A percentile compares a stretch with the other conserved stretches of the same genome.
These are phyloP conservation scores for Diachasma alloeum DNA, from an alignment of 1,140 invertebrate genomes.

Conservation along the genomic window DNA sequence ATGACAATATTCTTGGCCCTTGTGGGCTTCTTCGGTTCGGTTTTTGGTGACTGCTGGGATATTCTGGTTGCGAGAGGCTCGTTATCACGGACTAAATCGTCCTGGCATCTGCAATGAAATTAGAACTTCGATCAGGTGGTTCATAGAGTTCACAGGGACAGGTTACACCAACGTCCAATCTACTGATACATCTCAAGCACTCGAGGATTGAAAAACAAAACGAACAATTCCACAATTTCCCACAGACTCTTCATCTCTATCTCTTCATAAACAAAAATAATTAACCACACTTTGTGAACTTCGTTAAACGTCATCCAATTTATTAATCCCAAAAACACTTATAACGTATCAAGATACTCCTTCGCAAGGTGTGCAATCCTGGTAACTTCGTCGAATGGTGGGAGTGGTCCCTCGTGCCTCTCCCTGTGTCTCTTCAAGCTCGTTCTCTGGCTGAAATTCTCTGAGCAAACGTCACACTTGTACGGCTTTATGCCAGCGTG, in stretches of 20 bases:
- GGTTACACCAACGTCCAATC: not conserved
- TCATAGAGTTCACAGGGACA: not conserved
- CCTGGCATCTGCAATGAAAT: not conserved
- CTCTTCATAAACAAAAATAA: not conserved
- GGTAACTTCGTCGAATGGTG: slow-evolving; percentile 7
- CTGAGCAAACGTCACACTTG: slow-evolving; percentile 29
- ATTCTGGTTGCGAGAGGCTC: not conserved
- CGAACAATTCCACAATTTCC: too few species aligned
- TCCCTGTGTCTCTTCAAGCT: slow-evolving; percentile 35
- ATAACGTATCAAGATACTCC: slow-evolving; percentile 9
- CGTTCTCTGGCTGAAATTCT: slow-evolving; percentile 29
- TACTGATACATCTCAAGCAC: not conserved
- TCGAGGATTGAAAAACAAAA: too few species aligned
- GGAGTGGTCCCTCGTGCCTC: slow-evolving; percentile 25
- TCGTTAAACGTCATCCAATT: not conserved
- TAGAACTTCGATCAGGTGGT: not conserved
- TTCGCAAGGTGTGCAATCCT: not conserved
- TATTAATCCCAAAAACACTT: not conserved
- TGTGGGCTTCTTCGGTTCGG: not conserved
- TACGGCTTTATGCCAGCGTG: slow-evolving; percentile 34
- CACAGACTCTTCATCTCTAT: too few species aligned
- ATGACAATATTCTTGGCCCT: not conserved
- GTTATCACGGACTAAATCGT: not conserved
- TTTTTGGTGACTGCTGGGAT: not conserved
- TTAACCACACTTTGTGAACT: not conserved